These are phyloP conservation scores for Tribolium freemani DNA, from an alignment of 2,888 invertebrate species.

Conservation along the genomic window DNA sequence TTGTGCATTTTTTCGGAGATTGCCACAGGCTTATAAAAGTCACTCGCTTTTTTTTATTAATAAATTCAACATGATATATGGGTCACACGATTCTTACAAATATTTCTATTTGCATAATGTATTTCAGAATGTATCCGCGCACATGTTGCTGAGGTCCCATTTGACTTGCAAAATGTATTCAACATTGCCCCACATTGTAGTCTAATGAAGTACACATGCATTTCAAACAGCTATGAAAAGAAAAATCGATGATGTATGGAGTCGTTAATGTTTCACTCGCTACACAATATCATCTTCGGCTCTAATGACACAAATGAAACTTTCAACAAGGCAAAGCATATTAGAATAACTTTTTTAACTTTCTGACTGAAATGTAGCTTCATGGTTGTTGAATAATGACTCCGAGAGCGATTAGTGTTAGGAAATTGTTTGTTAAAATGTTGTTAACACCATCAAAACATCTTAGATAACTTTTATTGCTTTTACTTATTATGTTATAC, in stretches of 20 bases:
- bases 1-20: background rate
- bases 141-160: constrained; percentile 47
- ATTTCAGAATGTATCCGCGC: constrained; percentile 45
- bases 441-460: no score
- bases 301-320: background rate
- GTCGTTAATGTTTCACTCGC: constrained; percentile 12
- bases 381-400: no score
- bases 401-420: no score
- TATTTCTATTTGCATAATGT: constrained; percentile 44
- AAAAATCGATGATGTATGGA: constrained; percentile 39
- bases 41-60: background rate
- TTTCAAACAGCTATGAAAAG: constrained; percentile 34
- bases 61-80: constrained; percentile 1
- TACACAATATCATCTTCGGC: background rate
- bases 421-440: no score
- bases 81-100: constrained; percentile 42
- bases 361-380: no score
- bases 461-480: no score
- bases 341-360: no score
- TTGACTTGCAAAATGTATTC: constrained; percentile 48
- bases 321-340: background rate
- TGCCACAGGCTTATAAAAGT: no score
- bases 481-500: no score
- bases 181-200: constrained; percentile 45
- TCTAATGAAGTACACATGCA: constrained; percentile 45